phyloP scores from a whole-genome alignment of 2,888 invertebrate genomes.

The Heliconius hortense region DNA sequence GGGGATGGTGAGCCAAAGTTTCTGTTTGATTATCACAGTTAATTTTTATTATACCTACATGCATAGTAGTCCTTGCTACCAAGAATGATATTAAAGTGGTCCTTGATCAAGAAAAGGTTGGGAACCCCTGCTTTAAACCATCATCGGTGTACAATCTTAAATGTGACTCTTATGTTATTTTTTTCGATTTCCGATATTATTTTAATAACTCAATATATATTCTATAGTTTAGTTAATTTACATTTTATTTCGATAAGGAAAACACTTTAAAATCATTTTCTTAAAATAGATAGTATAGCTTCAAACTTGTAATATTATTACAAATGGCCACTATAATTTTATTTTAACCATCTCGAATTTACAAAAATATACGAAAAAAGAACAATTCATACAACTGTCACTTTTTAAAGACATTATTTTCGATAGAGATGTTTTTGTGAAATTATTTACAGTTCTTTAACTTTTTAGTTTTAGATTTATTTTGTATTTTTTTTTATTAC shows the following conservation, averaged over 20 bases:
- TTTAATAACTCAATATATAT: neutral
- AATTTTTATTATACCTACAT: too few relatives aligned
- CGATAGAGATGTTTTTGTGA: conserved; percentile 72
- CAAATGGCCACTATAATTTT: conserved; percentile 22
- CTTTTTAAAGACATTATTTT: conserved; percentile 61
- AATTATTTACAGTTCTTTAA: conserved; percentile 69
- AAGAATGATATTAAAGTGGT: too few relatives aligned
- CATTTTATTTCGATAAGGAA: neutral
- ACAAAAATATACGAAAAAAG: conserved; percentile 43
- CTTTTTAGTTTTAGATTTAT: conserved; percentile 66
- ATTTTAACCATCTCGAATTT: conserved; percentile 29
- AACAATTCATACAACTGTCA: conserved; percentile 54
- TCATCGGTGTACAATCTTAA: too few relatives aligned
- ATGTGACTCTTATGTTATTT: too few relatives aligned
- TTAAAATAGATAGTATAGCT: neutral
- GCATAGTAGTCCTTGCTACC: too few relatives aligned
- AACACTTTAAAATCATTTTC: neutral
- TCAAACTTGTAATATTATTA: neutral
- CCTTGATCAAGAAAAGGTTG: too few relatives aligned
- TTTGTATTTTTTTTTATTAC: conserved; percentile 53
- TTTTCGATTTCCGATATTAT: neutral
- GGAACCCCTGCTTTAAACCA: too few relatives aligned
- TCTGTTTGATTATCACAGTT: too few relatives aligned
- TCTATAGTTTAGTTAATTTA: too few relatives aligned
- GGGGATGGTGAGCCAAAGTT: too few relatives aligned